Percentiles rank a stretch among this genome's conserved stretches.
These are phyloP conservation scores for Sipunculus nudus DNA, from an alignment of 2,888 invertebrate genomes.

Conservation along the genomic window DNA sequence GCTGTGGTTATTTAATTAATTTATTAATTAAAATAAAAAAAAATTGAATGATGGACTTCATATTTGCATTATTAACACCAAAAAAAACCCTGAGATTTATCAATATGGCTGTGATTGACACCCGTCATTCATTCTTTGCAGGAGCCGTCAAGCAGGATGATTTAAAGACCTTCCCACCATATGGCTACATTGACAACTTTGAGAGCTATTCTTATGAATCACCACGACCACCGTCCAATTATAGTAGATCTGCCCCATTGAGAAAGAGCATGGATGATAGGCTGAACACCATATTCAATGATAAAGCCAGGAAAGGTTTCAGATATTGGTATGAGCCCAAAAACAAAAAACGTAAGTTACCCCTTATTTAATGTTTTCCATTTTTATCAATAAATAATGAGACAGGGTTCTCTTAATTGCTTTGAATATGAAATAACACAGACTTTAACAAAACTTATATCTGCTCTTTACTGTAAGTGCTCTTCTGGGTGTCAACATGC, in stretches of 20 bases:
- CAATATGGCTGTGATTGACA: not conserved
- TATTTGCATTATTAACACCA: not conserved
- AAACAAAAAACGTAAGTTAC: not conserved
- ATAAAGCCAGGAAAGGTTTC: constrained; percentile 27
- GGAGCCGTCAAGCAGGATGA: constrained; percentile 35
- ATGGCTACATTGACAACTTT: constrained; percentile 27
- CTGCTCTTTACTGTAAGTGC: no score
- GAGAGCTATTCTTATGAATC: no score
- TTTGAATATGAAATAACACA: no score
- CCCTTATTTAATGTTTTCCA: not conserved
- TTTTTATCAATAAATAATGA: no score
- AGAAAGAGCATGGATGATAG: no score
- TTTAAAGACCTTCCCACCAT: constrained; percentile 27
- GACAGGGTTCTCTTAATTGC: no score
- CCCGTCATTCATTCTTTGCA: constrained; percentile 4
- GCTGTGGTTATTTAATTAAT: not conserved
- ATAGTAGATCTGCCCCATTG: no score
- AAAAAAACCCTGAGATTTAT: not conserved
- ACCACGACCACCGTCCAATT: no score
- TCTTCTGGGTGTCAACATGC: no score
- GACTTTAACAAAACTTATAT: no score
- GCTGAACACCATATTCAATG: constrained; percentile 13
- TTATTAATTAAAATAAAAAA: not conserved
- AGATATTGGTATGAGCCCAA: constrained; percentile 32
- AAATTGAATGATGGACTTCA: not conserved